Percentiles rank a stretch among this genome's conserved stretches.
These are phyloP conservation scores for Notolepis coatsorum DNA, from an alignment of 2,797 vertebrate genomes.

Conservation along the genomic window DNA sequence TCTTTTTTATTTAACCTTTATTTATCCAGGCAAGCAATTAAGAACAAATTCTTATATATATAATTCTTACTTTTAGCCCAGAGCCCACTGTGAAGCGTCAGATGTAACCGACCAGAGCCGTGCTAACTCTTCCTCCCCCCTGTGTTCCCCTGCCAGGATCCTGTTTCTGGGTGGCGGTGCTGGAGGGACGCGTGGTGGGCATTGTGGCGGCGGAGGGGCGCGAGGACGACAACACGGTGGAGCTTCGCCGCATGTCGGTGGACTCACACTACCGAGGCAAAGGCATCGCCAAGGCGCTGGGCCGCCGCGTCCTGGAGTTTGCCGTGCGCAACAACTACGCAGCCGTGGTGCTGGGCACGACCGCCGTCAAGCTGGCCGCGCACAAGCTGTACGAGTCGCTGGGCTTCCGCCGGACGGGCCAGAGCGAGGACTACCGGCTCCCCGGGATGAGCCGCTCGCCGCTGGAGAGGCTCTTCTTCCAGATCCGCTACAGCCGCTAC, in stretches of 20 bases:
- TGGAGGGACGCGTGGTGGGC: slow-evolving; percentile 94
- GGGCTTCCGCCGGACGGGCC: slow-evolving; percentile 93
- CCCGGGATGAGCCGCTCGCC: slow-evolving; percentile 94
- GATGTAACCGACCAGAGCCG: too few relatives aligned
- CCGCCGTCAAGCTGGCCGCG: slow-evolving; percentile 96
- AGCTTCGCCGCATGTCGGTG: slow-evolving; percentile 97
- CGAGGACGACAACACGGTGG: slow-evolving; percentile 94
- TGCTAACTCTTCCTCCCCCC: neutral
- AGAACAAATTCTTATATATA: too few relatives aligned
- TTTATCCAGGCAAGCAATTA: too few relatives aligned
- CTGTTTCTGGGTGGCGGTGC: slow-evolving; percentile 98
- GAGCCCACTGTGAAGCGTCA: too few relatives aligned
- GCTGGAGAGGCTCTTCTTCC: slow-evolving; percentile 97
- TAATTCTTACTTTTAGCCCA: too few relatives aligned
- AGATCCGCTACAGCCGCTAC: slow-evolving; percentile 98
- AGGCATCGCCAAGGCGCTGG: slow-evolving; percentile 96
- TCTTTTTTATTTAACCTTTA: too few relatives aligned
- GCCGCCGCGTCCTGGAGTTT: slow-evolving; percentile 96
- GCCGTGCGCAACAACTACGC: slow-evolving; percentile 96
- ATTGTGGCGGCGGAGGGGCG: slow-evolving; percentile 94
- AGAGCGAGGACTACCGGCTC: slow-evolving; percentile 90
- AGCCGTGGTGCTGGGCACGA: slow-evolving; percentile 94
- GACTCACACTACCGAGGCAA: slow-evolving; percentile 96
- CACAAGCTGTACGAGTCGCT: slow-evolving; percentile 99
- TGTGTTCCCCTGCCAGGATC: slow-evolving; percentile 84